Percentiles rank a stretch among this genome's conserved stretches.
Conservation (phyloP, 2,113 vertebrate species). For the Aegotheles bennettii region DNA sequence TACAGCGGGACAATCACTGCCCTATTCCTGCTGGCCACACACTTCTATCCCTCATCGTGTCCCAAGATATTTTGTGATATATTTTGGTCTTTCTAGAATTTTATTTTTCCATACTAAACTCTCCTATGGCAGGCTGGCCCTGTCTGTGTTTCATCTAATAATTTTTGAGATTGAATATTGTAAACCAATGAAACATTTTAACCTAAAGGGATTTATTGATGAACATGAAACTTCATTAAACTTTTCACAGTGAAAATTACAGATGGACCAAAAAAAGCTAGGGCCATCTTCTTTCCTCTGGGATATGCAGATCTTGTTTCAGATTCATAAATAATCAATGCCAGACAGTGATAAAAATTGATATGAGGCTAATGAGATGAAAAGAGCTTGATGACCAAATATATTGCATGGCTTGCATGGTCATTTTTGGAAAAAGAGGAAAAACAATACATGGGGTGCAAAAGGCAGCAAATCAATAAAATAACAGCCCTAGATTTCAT, state of each 20-base stretch:
- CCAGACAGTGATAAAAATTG: background rate
- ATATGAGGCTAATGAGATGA: background rate
- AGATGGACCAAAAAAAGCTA: background rate
- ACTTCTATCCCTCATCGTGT: fast-evolving
- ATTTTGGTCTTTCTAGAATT: background rate
- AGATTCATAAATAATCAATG: background rate
- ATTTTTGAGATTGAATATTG: background rate
- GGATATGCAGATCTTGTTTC: background rate
- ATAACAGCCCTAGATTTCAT: background rate
- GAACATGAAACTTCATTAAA: background rate
- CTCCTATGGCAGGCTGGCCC: background rate
- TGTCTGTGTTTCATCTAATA: background rate
- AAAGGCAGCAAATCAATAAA: background rate
- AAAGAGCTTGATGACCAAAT: background rate
- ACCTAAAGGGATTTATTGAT: background rate
- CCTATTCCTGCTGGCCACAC: too few relatives aligned
- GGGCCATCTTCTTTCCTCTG: background rate
- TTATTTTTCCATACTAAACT: background rate
- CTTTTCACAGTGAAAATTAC: background rate
- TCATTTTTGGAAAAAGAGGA: background rate
- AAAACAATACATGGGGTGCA: background rate
- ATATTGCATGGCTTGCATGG: background rate
- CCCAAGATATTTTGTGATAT: background rate
- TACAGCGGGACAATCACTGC: too few relatives aligned
- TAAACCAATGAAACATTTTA: background rate